A percentile compares a stretch with the other conserved stretches of the same genome.
Conservation (phyloP, 2,797 vertebrate species). For the Ceyx erithaca region DNA sequence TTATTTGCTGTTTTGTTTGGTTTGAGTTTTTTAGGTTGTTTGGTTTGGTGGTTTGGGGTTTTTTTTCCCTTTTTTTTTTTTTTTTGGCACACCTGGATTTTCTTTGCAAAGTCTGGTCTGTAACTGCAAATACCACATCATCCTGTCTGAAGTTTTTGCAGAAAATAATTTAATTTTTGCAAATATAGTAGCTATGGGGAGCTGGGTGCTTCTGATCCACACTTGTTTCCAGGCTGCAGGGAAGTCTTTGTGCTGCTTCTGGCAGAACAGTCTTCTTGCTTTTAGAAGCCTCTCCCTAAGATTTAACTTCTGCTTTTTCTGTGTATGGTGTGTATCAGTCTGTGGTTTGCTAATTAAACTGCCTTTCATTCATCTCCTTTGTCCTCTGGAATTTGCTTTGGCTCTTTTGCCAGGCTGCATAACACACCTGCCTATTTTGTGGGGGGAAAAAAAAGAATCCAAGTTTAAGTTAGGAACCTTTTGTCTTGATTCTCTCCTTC, state of each 20-base stretch:
- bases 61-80: background rate
- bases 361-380: background rate
- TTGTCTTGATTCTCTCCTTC: background rate
- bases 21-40: no score
- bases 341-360: conserved; percentile 41
- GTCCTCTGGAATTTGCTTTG: conserved; percentile 8
- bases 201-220: background rate
- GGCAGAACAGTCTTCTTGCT: background rate
- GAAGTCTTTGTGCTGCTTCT: background rate
- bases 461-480: background rate
- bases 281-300: conserved; percentile 8
- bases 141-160: background rate
- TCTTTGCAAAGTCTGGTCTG: background rate
- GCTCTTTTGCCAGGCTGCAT: background rate
- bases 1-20: no score
- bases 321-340: background rate
- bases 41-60: no score
- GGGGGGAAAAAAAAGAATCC: background rate
- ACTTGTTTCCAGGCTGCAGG: conserved; percentile 2
- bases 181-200: background rate
- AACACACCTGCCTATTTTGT: background rate
- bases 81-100: background rate
- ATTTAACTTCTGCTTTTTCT: conserved; percentile 26
- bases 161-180: background rate
- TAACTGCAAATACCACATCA: background rate